Evolutionary conservation across 2,888 invertebrate genomes (phyloP).

Genomic region (Pasiphila rectangulata): DNA sequence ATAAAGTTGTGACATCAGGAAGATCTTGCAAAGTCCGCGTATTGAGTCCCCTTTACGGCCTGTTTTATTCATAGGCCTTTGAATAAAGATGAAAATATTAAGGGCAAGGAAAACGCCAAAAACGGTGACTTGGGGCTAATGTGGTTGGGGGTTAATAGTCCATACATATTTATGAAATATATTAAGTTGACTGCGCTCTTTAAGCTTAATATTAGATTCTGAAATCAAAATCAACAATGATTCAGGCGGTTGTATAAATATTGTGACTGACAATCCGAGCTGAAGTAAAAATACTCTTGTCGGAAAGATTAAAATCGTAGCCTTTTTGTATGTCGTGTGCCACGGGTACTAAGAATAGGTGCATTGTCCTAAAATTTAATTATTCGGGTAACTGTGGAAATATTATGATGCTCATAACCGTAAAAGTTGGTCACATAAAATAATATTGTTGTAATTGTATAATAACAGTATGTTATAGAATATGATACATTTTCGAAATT

Average conservation of each 20-base stretch:
- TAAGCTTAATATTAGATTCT: conserved; percentile 23
- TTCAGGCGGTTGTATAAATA: conserved; percentile 4
- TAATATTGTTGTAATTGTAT: too few relatives aligned
- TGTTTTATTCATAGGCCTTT: conserved; percentile 78
- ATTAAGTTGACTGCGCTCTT: conserved; percentile 47
- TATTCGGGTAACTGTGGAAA: too few relatives aligned
- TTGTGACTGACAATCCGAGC: conserved; percentile 2
- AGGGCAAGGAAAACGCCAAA: conserved; percentile 54
- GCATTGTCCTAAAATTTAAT: too few relatives aligned
- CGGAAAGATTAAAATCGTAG: not conserved
- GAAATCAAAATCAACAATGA: conserved; percentile 11
- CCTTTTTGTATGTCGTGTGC: not conserved
- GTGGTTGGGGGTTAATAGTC: conserved; percentile 64
- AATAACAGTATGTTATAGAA: too few relatives aligned
- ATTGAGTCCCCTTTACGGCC: conserved; percentile 52
- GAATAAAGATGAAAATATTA: conserved; percentile 81
- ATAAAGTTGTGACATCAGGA: conserved; percentile 54
- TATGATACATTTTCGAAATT: too few relatives aligned
- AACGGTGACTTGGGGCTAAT: conserved; percentile 60
- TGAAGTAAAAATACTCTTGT: not conserved
- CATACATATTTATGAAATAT: conserved; percentile 72
- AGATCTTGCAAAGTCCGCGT: conserved; percentile 58
- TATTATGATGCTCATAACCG: too few relatives aligned
- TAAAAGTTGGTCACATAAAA: too few relatives aligned
- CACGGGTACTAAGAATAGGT: too few relatives aligned